phyloP scores from a whole-genome alignment of 2,888 invertebrate species.

The Bombylius major region DNA sequence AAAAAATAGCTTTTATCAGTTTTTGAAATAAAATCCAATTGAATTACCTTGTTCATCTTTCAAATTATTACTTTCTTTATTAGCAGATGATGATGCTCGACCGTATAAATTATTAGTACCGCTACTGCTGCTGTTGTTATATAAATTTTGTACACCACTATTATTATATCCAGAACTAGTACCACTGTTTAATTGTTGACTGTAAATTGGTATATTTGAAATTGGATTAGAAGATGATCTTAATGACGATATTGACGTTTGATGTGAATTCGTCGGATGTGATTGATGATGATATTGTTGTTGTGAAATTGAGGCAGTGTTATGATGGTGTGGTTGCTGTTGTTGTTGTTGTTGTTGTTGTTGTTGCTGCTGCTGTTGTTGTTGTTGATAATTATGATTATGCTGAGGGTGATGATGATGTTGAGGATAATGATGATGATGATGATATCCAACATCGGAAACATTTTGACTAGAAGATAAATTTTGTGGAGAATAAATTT shows the following conservation, averaged over 20 bases:
- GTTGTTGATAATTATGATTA: conserved; percentile 1
- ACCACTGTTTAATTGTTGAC: conserved; percentile 3
- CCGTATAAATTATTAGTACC: conserved; percentile 14
- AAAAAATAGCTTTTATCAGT: too few species aligned
- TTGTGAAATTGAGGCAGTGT: not conserved
- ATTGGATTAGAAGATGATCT: conserved; percentile 1
- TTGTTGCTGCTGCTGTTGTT: conserved; percentile 3
- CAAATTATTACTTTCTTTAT: conserved; percentile 15
- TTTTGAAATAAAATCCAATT: not conserved
- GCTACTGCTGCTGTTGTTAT: not conserved
- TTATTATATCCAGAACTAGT: conserved; percentile 3
- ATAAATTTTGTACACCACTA: conserved; percentile 12
- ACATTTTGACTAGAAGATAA: conserved; percentile 8
- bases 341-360: conserved; percentile 6
- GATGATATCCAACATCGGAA: conserved; percentile 1
- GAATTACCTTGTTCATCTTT: conserved; percentile 22
- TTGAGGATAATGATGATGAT: conserved; percentile 3
- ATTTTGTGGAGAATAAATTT: conserved; percentile 13
- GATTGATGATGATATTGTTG: too few species aligned
- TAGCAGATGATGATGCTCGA: conserved; percentile 1
- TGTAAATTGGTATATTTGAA: conserved; percentile 5
- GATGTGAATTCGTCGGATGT: not conserved
- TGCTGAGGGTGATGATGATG: conserved; percentile 4
- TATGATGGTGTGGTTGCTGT: conserved; percentile 3
- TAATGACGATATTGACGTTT: not conserved